A percentile compares a stretch with the other conserved stretches of the same genome.
phyloP scores from a whole-genome alignment of 2,888 invertebrate genomes.

The Caenorhabditis zanzibari region DNA sequence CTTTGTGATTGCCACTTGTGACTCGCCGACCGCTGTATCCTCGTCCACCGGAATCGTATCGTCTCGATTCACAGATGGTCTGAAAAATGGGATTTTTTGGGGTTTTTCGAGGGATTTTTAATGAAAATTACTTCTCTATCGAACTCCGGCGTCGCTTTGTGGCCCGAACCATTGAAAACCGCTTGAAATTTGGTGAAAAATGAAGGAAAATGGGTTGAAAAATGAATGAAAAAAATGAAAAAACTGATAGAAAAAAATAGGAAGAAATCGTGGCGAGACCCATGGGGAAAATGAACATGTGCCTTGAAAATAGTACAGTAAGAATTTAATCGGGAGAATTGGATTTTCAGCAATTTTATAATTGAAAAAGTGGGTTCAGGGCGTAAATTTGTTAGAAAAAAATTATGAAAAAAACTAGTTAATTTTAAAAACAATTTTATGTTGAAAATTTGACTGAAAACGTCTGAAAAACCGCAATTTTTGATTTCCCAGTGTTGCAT shows the following conservation, averaged over 20 bases:
- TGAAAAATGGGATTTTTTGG: background rate
- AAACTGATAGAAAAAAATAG: background rate
- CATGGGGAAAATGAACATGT: background rate
- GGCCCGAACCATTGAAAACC: conserved; percentile 34
- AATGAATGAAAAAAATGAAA: background rate
- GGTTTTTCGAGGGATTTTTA: background rate
- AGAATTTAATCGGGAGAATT: background rate
- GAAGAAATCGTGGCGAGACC: conserved; percentile 27
- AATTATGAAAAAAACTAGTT: too few relatives aligned
- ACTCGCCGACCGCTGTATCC: conserved; percentile 22
- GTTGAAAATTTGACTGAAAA: too few relatives aligned
- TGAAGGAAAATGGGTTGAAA: conserved; percentile 1
- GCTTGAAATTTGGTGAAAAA: conserved; percentile 15
- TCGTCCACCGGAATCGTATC: conserved; percentile 63
- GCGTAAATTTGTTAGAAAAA: too few relatives aligned
- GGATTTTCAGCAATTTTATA: background rate
- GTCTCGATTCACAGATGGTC: conserved; percentile 40
- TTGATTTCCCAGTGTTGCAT: too few relatives aligned
- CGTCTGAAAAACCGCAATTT: too few relatives aligned
- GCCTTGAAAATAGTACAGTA: conserved; percentile 20
- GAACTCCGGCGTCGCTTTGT: conserved; percentile 26
- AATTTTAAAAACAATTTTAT: too few relatives aligned
- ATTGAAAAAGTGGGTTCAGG: too few relatives aligned
- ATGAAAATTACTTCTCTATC: conserved; percentile 23
- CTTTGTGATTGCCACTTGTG: conserved; percentile 15